Conservation (phyloP, 2,797 vertebrate species). For the Chanos chanos region DNA sequence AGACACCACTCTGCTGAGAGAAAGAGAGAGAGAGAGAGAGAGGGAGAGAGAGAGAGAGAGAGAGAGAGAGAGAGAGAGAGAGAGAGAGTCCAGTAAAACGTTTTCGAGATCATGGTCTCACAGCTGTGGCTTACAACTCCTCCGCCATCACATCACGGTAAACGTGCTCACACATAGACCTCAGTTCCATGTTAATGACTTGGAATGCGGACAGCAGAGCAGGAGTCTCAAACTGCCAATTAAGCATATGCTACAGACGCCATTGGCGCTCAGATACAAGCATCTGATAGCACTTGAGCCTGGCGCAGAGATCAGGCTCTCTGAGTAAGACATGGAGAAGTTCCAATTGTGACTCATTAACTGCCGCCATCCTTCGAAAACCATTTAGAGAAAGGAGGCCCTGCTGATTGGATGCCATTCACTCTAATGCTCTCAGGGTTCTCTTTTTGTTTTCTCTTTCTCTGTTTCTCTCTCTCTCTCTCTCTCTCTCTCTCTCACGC, state of each 20-base stretch:
- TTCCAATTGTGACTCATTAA: constrained; percentile 63
- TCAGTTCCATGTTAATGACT: constrained; percentile 71
- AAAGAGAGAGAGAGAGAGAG: background rate
- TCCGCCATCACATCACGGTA: constrained; percentile 21
- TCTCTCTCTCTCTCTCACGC: too few species aligned
- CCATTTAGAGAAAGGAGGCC: constrained; percentile 44
- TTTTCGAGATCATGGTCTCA: too few species aligned
- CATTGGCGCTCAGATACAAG: constrained; percentile 57
- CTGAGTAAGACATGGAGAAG: constrained; percentile 53
- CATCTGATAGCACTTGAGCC: constrained; percentile 59
- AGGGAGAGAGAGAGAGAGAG: background rate
- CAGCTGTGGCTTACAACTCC: background rate
- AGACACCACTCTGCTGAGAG: background rate
- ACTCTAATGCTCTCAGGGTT: constrained; percentile 9
- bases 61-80: background rate
- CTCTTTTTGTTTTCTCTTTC: too few species aligned
- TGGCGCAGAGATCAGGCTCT: constrained; percentile 56
- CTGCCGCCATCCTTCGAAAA: constrained; percentile 57
- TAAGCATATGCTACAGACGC: constrained; percentile 67
- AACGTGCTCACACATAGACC: too few species aligned
- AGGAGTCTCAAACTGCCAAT: constrained; percentile 68
- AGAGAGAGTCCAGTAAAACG: too few species aligned
- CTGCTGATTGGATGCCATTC: constrained; percentile 51
- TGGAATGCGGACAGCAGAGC: constrained; percentile 66
- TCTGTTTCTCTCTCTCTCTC: too few species aligned